Percentiles rank a stretch among this genome's conserved stretches.
phyloP scores from a whole-genome alignment of 2,113 vertebrate species.

The Scomber japonicus region DNA sequence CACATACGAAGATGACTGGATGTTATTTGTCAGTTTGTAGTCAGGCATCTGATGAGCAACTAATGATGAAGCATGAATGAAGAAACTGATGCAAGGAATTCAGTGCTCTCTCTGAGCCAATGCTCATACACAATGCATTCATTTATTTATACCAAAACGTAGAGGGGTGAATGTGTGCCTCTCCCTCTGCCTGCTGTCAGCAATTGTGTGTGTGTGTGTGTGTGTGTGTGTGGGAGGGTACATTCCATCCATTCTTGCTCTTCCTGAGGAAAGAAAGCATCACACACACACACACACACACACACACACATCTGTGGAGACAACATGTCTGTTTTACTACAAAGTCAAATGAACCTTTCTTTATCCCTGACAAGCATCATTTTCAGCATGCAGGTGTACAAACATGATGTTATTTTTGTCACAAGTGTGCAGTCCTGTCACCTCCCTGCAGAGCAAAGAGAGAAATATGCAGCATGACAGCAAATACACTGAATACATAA shows the following conservation, averaged over 20 bases:
- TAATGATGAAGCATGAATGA: too few species aligned
- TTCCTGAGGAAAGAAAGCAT: constrained; percentile 77
- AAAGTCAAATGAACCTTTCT: not conserved
- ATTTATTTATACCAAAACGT: not conserved
- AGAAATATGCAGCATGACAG: not conserved
- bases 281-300: constrained; percentile 23
- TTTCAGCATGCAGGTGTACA: not conserved
- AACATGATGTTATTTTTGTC: not conserved
- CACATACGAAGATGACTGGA: too few species aligned
- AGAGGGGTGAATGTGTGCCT: constrained; percentile 42
- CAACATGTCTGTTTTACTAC: not conserved
- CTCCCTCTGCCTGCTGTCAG: constrained; percentile 45
- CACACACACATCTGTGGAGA: constrained; percentile 19
- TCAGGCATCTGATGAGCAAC: too few species aligned
- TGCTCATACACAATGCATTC: too few species aligned
- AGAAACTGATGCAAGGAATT: too few species aligned
- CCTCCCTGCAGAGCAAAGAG: not conserved
- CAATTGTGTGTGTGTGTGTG: constrained; percentile 40
- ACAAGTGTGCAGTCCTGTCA: not conserved
- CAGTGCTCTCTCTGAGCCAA: too few species aligned
- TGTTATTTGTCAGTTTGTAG: too few species aligned
- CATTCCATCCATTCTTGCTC: constrained; percentile 75
- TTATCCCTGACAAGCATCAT: not conserved
- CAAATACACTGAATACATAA: not conserved
- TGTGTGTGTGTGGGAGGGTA: constrained; percentile 23